Conservation (phyloP, 2,113 vertebrate species). For the Pangasianodon hypophthalmus region DNA sequence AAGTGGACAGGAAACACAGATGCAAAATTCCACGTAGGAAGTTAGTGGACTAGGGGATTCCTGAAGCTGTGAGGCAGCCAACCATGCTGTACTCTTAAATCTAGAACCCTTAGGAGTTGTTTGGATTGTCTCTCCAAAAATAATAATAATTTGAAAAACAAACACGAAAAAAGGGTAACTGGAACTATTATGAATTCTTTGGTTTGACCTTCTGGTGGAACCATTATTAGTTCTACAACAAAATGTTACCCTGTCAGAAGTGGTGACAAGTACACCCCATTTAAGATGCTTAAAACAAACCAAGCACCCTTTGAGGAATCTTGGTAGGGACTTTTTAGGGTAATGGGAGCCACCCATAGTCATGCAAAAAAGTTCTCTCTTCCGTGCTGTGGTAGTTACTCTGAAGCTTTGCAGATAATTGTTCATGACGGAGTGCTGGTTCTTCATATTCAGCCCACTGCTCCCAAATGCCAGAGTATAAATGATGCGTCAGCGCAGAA, state of each 20-base stretch:
- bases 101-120: neutral
- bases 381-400: neutral
- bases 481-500: slow-evolving; percentile 62
- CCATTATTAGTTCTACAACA: neutral
- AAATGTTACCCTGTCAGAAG: neutral
- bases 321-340: neutral
- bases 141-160: no score
- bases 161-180: neutral
- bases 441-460: slow-evolving; percentile 64
- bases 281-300: neutral
- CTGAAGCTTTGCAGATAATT: slow-evolving; percentile 8
- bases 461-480: slow-evolving; percentile 59
- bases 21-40: neutral
- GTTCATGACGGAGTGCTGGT: slow-evolving; percentile 28
- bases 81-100: neutral
- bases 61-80: neutral
- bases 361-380: neutral
- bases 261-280: neutral
- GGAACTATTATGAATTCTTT: neutral
- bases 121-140: neutral
- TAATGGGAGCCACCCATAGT: neutral
- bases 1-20: neutral
- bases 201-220: neutral
- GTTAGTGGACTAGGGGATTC: neutral
- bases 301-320: neutral